These are phyloP conservation scores for Gymnosoma rotundatum DNA, from an alignment of 2,888 invertebrate genomes.

Conservation along the genomic window DNA sequence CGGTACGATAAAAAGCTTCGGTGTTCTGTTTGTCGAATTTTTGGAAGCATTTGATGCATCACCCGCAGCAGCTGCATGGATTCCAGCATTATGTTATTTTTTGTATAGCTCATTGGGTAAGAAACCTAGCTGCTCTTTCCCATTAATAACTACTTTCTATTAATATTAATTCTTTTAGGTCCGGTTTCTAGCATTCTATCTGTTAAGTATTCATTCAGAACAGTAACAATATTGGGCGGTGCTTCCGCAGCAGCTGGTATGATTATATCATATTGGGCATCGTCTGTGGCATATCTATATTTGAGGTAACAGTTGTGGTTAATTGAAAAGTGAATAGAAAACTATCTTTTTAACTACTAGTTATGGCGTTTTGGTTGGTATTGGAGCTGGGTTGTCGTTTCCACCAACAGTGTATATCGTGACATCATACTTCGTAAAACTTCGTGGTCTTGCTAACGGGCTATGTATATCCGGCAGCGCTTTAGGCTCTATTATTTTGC, in stretches of 20 bases:
- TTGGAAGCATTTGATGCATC: slow-evolving; percentile 89
- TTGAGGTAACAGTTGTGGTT: slow-evolving; percentile 84
- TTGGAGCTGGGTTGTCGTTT: slow-evolving; percentile 92
- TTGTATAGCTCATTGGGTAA: slow-evolving; percentile 93
- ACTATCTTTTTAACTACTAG: slow-evolving; percentile 80
- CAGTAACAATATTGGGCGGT: slow-evolving; percentile 92
- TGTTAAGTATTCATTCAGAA: slow-evolving; percentile 91
- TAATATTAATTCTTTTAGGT: slow-evolving; percentile 83
- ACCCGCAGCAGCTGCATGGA: slow-evolving; percentile 89
- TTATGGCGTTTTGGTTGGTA: slow-evolving; percentile 91
- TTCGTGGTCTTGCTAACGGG: slow-evolving; percentile 92
- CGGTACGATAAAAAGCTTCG: slow-evolving; percentile 94
- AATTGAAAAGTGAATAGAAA: slow-evolving; percentile 4
- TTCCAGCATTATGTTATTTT: slow-evolving; percentile 94
- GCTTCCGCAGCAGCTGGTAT: slow-evolving; percentile 91
- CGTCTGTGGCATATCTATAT: slow-evolving; percentile 90
- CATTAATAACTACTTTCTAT: background rate
- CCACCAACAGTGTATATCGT: slow-evolving; percentile 95
- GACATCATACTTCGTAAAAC: slow-evolving; percentile 91
- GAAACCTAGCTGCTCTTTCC: background rate
- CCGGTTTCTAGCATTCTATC: slow-evolving; percentile 93
- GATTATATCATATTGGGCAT: slow-evolving; percentile 91
- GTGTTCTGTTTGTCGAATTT: slow-evolving; percentile 92
- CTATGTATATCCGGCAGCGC: slow-evolving; percentile 95
- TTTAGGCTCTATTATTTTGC: slow-evolving; percentile 92